phyloP scores from a whole-genome alignment of 2,888 invertebrate genomes.

The Fragum sueziense region DNA sequence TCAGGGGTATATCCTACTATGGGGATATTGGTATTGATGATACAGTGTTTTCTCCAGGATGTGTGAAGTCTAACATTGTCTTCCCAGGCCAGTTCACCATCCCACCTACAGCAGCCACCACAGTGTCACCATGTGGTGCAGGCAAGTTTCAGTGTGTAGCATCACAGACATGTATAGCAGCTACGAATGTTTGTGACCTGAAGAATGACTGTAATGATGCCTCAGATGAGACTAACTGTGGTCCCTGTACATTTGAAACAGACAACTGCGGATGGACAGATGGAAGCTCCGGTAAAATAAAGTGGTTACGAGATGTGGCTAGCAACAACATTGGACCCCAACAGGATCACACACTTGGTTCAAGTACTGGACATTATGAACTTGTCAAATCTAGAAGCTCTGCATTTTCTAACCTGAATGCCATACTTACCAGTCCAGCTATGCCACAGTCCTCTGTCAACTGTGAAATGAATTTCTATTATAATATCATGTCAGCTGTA shows the following conservation, averaged over 20 bases:
- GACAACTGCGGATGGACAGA: slow-evolving; percentile 76
- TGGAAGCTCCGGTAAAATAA: slow-evolving; percentile 71
- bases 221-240: slow-evolving; percentile 76
- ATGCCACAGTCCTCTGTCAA: slow-evolving; percentile 64
- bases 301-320: slow-evolving; percentile 68
- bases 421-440: slow-evolving; percentile 68
- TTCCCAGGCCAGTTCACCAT: slow-evolving; percentile 65
- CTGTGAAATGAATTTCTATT: slow-evolving; percentile 76
- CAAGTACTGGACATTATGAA: slow-evolving; percentile 68
- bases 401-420: slow-evolving; percentile 61
- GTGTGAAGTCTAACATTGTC: slow-evolving; percentile 58
- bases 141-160: slow-evolving; percentile 69
- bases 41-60: slow-evolving; percentile 71
- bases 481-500: slow-evolving; percentile 71
- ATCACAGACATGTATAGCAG: slow-evolving; percentile 68
- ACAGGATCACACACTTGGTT: slow-evolving; percentile 65
- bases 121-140: slow-evolving; percentile 56
- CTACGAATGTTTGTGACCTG: slow-evolving; percentile 72
- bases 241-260: slow-evolving; percentile 77
- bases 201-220: slow-evolving; percentile 69
- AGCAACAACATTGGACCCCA: slow-evolving; percentile 52
- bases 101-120: slow-evolving; percentile 63
- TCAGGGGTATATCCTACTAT: slow-evolving; percentile 61
- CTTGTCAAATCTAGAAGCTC: slow-evolving; percentile 70
- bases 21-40: slow-evolving; percentile 80